Base-by-base conservation (phyloP, 2,797 vertebrate genomes). In the Microchirus variegatus region DNA sequence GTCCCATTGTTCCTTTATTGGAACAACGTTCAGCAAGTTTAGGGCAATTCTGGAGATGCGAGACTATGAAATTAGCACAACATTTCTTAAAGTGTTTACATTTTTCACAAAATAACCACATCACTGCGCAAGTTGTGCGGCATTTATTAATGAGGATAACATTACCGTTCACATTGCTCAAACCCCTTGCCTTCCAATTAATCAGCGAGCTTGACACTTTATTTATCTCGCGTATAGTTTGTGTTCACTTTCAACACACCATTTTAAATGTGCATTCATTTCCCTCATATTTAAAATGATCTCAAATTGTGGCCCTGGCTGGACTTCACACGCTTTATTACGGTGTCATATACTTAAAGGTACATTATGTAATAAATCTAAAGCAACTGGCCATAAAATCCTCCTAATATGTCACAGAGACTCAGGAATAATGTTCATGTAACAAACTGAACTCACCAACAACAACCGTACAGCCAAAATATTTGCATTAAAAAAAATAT, bases 161-260 rank as follows among this genome's bases (percentile, higher is more conserved):
- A 16, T 44, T 18, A 36, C 14, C 19, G 47, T 5, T 53, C 19
- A 26, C n/a, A 35, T 46, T 22, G 2, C 58, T 73, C 73, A 64
- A 75, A 76, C 56, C 57, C 11, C 16, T 31, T 35, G n/a, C 42
- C 10, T 62, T 41, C 53, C 17, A 70, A 70, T 66, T 66, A 45
- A 80, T 69, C 51, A 54, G 7, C 10, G 26, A 43, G n/a, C 3
- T 22, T 59, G 60, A 61, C 45, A 59, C n/a, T 61, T 53, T 11
- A 67, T 72, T 50, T 56, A 14, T 78, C 42, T 48, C 17, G n/a
- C 17, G n/a, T 22, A 4, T 44, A 35, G 31, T 75, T 73, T 75
- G 2, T 45, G 9, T 50, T 42, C 19, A 35, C 65, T 67, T 78
- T 66, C 41, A 77, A 70, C 47, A 48, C 19, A 43, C 16, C 3